Base-by-base conservation (phyloP, 2,113 vertebrate species). In the Porphyrio hochstetteri region DNA sequence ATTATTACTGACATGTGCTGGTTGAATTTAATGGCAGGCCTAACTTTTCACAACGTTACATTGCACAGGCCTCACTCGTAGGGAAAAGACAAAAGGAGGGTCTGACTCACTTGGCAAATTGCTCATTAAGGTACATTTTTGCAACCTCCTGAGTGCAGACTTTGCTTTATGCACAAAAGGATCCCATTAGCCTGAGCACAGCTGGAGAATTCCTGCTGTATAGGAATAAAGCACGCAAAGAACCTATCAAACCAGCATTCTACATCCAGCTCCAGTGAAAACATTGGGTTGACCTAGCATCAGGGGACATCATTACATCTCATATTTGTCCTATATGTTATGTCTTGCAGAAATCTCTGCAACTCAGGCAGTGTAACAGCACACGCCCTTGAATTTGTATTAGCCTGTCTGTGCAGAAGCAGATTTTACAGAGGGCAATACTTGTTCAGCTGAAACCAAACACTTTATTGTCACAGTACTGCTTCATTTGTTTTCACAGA, bases 371-470 rank as follows among this genome's bases (percentile, higher is more conserved):
- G 18, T 16, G 6, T 42, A 84, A 50, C 16, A 82, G 16, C 29
- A 64, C 3, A 3, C 28, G 48, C 20, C 55, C 71, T 90, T 77
- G 80, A 86, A 44, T 64, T 92, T 92, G 65, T 75, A 75, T 82
- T 80, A 70, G 20, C 31, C 60, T 60, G 16, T 31, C 46, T 65
- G 20, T 82, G 63, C 67, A 88, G n/a, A 80, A 72, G 61, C 24
- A 50, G 82, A 31, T 77, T 90, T 86, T 94, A 79, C 33, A 57
- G 63, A 77, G 18, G 25, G 36, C 19, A 57, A 36, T 69, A 88
- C 50, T 90, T 88, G 40, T 77, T 83, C 82, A 94, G 85, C 68
- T 95, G 60, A 88, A 91, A 79, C 35, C 36, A 80, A 83, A 79
- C 0, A 0, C 27, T 68, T 67, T 69, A 65, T 36, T 82, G n/a